Percentiles rank a stretch among this genome's conserved stretches.
These are phyloP conservation scores for Cheilosia pagana DNA, from an alignment of 2,888 invertebrate species.

Conservation along the genomic window DNA sequence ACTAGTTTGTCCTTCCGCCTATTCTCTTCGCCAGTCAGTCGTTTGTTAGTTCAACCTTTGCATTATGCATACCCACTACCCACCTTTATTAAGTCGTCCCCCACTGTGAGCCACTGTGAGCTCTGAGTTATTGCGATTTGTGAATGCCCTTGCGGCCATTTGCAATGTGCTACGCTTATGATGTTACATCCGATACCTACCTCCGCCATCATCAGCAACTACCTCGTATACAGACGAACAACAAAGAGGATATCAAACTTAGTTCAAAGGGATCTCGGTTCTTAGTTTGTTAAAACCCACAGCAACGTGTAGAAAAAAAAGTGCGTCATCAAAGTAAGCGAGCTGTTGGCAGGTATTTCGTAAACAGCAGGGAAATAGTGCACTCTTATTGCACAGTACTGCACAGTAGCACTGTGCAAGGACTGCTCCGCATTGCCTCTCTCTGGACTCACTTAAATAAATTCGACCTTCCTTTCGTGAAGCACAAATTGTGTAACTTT, in stretches of 20 bases:
- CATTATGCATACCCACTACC: conserved; percentile 42
- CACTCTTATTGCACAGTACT: not conserved
- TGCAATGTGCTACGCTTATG: conserved; percentile 2
- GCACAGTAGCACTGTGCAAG: not conserved
- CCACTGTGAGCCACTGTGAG: too few species aligned
- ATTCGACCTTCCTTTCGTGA: not conserved
- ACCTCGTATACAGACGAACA: not conserved
- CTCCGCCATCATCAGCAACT: not conserved
- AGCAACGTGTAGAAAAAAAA: not conserved
- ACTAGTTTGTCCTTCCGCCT: not conserved
- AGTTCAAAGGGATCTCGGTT: conserved; percentile 10
- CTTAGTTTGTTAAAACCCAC: not conserved
- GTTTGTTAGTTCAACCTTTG: conserved; percentile 27
- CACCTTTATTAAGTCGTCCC: conserved; percentile 26
- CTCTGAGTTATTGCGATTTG: conserved; percentile 37
- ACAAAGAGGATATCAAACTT: conserved; percentile 26
- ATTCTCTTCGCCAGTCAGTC: not conserved
- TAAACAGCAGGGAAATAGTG: not conserved
- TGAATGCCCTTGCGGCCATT: conserved; percentile 12
- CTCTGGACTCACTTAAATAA: not conserved
- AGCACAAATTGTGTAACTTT: conserved; percentile 5
- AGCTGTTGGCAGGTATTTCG: not conserved
- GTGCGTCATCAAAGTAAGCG: not conserved
- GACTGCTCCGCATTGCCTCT: not conserved
- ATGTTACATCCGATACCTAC: conserved; percentile 8